Evolutionary conservation across 1,140 invertebrate species (phyloP).

Genomic region (Leptinotarsa undecemlineata): DNA sequence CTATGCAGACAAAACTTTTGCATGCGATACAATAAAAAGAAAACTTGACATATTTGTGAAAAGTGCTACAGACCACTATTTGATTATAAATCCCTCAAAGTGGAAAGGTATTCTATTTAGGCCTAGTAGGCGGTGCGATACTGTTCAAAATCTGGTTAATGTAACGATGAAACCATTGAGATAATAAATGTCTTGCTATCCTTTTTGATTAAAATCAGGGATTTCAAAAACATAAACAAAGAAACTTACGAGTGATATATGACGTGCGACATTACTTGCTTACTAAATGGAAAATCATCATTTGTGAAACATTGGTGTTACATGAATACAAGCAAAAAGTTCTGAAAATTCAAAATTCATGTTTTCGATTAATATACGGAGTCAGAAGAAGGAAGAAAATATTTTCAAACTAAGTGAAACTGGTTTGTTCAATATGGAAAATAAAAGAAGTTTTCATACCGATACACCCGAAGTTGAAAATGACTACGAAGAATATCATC

Average conservation of each 20-base stretch:
- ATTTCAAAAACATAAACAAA: neutral
- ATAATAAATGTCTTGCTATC: neutral
- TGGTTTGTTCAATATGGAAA: too few relatives aligned
- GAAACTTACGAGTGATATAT: neutral
- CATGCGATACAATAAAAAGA: too few relatives aligned
- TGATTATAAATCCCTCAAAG: neutral
- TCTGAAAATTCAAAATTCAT: neutral
- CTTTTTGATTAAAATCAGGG: neutral
- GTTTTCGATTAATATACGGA: neutral
- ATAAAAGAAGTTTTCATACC: too few relatives aligned
- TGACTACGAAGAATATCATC: too few relatives aligned
- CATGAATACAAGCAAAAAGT: neutral
- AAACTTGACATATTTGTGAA: neutral
- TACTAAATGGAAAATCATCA: neutral
- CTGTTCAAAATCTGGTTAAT: neutral
- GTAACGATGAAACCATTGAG: neutral
- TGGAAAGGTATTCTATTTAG: neutral
- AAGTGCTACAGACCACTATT: neutral
- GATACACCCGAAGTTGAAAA: too few relatives aligned
- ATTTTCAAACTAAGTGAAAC: too few relatives aligned
- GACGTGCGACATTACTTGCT: neutral
- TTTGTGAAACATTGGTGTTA: neutral
- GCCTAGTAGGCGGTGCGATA: neutral
- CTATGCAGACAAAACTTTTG: too few relatives aligned
- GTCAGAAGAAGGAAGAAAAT: neutral